phyloP scores from a whole-genome alignment of 2,888 invertebrate genomes.

The Carcina quercana region DNA sequence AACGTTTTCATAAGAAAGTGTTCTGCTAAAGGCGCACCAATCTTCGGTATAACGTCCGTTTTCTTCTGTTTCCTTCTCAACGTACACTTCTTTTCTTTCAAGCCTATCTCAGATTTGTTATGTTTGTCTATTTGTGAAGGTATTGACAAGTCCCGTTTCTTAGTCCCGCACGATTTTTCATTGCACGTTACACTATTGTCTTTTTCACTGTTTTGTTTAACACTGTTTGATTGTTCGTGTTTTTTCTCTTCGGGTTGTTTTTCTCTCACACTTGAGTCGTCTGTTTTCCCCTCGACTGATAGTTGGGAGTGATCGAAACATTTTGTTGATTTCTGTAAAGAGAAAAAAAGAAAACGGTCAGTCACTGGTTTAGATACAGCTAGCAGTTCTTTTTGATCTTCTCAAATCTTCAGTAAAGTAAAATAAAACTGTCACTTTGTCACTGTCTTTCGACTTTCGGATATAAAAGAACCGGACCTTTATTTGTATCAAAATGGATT shows the following conservation, averaged over 20 bases:
- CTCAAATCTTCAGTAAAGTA: too few species aligned
- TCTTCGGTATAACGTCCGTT: conserved; percentile 39
- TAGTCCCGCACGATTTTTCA: conserved; percentile 43
- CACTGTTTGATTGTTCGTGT: conserved; percentile 24
- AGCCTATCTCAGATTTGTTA: conserved; percentile 60
- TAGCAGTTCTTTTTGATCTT: too few species aligned
- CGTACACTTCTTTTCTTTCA: conserved; percentile 54
- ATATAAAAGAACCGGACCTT: too few species aligned
- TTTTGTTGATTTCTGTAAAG: conserved; percentile 54
- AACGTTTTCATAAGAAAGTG: conserved; percentile 61
- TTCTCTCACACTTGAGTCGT: conserved; percentile 17
- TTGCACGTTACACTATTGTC: conserved; percentile 22
- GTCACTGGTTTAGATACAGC: not conserved
- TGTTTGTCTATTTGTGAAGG: conserved; percentile 59
- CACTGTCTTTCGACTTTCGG: too few species aligned
- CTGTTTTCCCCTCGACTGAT: conserved; percentile 26
- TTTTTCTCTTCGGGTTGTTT: conserved; percentile 15
- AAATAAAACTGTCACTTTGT: too few species aligned
- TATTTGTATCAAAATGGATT: not conserved
- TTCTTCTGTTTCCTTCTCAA: conserved; percentile 51
- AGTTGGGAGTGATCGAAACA: conserved; percentile 62
- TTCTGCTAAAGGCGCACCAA: conserved; percentile 47
- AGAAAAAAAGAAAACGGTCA: too few species aligned
- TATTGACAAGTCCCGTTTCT: conserved; percentile 53
- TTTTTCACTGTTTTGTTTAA: conserved; percentile 19